phyloP scores from a whole-genome alignment of 2,888 invertebrate genomes.

The Parnassius mnemosyne region DNA sequence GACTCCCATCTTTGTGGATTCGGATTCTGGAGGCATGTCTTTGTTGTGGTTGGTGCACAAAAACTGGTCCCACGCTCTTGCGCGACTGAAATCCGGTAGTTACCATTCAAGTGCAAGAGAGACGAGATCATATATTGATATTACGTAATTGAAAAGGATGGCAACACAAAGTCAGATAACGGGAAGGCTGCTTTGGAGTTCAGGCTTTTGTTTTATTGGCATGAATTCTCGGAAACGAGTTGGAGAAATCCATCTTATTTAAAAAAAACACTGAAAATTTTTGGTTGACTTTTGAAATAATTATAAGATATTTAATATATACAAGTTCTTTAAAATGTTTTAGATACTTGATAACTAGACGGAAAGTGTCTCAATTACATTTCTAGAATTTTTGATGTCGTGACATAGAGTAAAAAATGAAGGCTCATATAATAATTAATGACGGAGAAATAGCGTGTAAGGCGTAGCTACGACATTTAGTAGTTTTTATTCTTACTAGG shows the following conservation, averaged over 20 bases:
- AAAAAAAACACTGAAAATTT: conserved; percentile 30
- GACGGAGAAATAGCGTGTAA: conserved; percentile 23
- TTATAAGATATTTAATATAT: no score
- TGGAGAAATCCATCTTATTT: conserved; percentile 38
- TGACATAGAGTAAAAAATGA: conserved; percentile 5
- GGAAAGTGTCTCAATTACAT: no score
- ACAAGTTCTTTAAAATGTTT: no score
- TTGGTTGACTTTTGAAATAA: conserved; percentile 28
- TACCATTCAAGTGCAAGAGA: conserved; percentile 67
- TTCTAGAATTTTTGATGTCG: no score
- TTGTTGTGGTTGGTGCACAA: conserved; percentile 49
- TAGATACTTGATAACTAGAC: no score
- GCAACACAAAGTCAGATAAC: conserved; percentile 55
- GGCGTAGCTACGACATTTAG: conserved; percentile 19
- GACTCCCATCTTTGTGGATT: conserved; percentile 38
- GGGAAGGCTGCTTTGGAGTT: conserved; percentile 53
- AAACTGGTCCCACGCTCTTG: conserved; percentile 68
- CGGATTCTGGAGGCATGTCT: conserved; percentile 37
- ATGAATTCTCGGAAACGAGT: conserved; percentile 53
- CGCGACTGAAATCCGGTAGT: conserved; percentile 57
- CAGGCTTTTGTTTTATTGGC: conserved; percentile 48
- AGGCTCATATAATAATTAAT: conserved; percentile 17
- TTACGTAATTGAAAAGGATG: conserved; percentile 43
- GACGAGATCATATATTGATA: conserved; percentile 39
- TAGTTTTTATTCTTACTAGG: conserved; percentile 42